Base-by-base conservation (phyloP, 2,797 vertebrate genomes). In the Tenualosa thibaudeaui region DNA sequence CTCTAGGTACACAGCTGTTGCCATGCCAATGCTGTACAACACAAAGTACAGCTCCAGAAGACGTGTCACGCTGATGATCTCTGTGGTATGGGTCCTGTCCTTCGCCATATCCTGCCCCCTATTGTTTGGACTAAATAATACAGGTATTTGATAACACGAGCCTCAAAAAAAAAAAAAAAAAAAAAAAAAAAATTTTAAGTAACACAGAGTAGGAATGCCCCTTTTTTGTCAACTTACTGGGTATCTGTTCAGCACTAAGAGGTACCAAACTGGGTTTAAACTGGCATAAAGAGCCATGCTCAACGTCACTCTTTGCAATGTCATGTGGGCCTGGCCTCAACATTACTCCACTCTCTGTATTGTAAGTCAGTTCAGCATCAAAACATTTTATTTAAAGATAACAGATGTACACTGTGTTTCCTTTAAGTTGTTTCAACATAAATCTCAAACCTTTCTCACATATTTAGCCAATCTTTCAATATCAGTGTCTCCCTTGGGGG, bases 21-120 rank as follows among this genome's bases (percentile, higher is more conserved):
- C 98, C 31, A 98, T 99, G 98, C 98, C 98, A 0, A 98, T 99
- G 98, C 93, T 99, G 85, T 99, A 99, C 89, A 99, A 99, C 85
- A 99, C 98, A 0, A 97, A 98, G 87, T 99, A 99, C 94, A 99
- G 98, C 92, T 99, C 98, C 82, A 97, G 95, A 92, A 97, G 98
- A 90, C 94, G 98, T 8, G 98, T 99, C 89, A 99, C 98, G 0
- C 90, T 98, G 83, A 99, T 99, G 98, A 99, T 99, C 6, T 93
- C 97, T 0, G 96, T 98, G 85, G 98, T 99, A 88, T 99, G 98
- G 98, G 97, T 97, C 60, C 95, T 99, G 86, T 99, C 98, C 0
- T 99, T 99, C n/a, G 97, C 98, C 88, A 98, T 99, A 94, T 99
- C 98, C 85, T 99, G 98, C 91, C 98, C 98, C 0, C 88, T 99